Conservation (phyloP, 2,797 vertebrate genomes). For the Gobionotothen gibberifrons region DNA sequence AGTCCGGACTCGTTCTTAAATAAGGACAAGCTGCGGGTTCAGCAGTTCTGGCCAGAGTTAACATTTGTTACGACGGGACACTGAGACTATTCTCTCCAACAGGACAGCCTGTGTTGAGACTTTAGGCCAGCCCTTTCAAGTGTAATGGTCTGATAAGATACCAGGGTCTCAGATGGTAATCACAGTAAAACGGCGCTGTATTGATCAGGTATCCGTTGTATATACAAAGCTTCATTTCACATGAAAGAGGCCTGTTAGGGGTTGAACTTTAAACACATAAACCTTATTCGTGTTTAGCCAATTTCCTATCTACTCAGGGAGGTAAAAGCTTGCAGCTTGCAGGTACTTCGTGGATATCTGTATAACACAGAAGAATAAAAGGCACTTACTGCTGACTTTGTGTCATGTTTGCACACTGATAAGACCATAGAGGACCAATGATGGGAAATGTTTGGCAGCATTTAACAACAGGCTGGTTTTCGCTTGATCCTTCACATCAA, state of each 20-base stretch:
- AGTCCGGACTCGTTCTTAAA: conserved; percentile 32
- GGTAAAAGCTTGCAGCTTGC: conserved; percentile 36
- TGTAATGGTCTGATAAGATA: conserved; percentile 58
- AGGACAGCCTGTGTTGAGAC: conserved; percentile 18
- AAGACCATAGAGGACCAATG: conserved; percentile 47
- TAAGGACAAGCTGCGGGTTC: conserved; percentile 47
- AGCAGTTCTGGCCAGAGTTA: conserved; percentile 49
- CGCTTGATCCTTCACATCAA: conserved; percentile 45
- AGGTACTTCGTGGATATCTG: conserved; percentile 41
- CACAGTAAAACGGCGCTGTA: conserved; percentile 42
- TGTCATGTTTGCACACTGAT: conserved; percentile 55
- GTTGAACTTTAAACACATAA: conserved; percentile 30
- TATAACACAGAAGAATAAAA: conserved; percentile 41
- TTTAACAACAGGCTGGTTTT: conserved; percentile 34
- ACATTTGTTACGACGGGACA: conserved; percentile 52
- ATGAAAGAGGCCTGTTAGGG: conserved; percentile 11
- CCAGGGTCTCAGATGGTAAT: conserved; percentile 47
- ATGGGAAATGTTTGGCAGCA: conserved; percentile 41
- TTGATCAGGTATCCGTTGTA: conserved; percentile 28
- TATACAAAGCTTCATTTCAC: conserved; percentile 44
- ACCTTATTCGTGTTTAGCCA: conserved; percentile 31
- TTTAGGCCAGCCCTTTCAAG: conserved; percentile 55
- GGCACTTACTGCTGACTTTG: conserved; percentile 37
- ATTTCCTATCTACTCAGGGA: conserved; percentile 35
- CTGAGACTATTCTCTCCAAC: conserved; percentile 48